Percentiles rank a stretch among this genome's conserved stretches.
Evolutionary conservation across 2,113 vertebrate species (phyloP).

Genomic region (Trogon surrucura): DNA sequence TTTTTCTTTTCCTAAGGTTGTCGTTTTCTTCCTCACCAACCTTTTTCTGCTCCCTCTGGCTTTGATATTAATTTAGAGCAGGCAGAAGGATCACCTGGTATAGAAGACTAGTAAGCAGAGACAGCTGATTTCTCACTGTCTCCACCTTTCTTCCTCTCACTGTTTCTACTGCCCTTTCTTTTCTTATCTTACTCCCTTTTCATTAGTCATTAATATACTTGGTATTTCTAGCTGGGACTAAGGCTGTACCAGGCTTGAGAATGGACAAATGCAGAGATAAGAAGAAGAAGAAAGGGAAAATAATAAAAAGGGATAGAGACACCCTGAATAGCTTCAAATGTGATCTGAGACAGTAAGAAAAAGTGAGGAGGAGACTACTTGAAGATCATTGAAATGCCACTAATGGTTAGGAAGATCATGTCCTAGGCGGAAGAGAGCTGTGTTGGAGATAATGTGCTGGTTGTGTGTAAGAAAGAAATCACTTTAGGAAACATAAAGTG

Average conservation of each 20-base stretch:
- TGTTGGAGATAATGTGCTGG: background rate
- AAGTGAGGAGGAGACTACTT: background rate
- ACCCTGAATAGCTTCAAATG: background rate
- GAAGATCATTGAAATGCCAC: background rate
- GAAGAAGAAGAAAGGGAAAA: background rate
- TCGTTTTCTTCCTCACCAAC: background rate
- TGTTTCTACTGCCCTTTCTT: background rate
- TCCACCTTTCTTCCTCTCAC: constrained; percentile 22
- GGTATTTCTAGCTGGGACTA: background rate
- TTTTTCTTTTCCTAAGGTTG: constrained; percentile 59
- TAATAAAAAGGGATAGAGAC: background rate
- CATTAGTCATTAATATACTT: background rate
- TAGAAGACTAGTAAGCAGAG: constrained; percentile 22
- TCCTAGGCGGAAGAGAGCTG: background rate
- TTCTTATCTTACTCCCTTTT: background rate
- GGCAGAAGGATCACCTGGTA: constrained; percentile 43
- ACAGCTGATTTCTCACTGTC: constrained; percentile 32
- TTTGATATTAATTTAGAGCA: constrained; percentile 70
- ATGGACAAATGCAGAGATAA: background rate
- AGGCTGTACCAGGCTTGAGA: background rate
- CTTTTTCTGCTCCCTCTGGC: constrained; percentile 47
- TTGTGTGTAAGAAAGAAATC: background rate
- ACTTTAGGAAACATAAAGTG: background rate
- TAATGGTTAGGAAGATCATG: background rate
- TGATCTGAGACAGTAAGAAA: background rate